Evolutionary conservation across 2,797 vertebrate species (phyloP).

Genomic region (Gila robusta): DNA sequence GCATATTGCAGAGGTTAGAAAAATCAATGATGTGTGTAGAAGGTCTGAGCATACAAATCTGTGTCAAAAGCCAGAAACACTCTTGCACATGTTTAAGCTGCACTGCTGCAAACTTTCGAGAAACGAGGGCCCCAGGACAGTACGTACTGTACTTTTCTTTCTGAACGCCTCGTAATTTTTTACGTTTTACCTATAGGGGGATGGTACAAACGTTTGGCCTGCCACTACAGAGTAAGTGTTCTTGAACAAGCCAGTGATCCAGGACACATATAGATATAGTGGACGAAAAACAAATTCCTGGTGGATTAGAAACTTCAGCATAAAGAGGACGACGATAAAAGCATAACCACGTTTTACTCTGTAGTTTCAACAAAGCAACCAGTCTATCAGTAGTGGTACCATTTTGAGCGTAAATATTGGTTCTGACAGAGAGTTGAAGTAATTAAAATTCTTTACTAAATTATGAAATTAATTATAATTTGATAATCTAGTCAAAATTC

Average conservation of each 20-base stretch:
- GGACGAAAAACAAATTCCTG: background rate
- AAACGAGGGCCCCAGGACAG: constrained; percentile 42
- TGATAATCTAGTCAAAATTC: background rate
- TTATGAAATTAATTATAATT: background rate
- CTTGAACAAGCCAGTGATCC: constrained; percentile 60
- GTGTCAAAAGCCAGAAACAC: constrained; percentile 28
- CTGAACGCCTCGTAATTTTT: constrained; percentile 24
- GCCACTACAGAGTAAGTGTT: constrained; percentile 50
- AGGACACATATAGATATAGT: background rate
- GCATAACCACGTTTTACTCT: background rate
- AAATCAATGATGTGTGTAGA: constrained; percentile 67
- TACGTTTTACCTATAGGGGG: background rate
- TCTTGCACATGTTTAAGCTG: constrained; percentile 19
- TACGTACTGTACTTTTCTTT: constrained; percentile 45
- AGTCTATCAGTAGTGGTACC: too few species aligned
- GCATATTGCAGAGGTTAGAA: constrained; percentile 54
- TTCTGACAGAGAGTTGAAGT: background rate
- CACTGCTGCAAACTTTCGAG: constrained; percentile 40
- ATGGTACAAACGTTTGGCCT: constrained; percentile 48
- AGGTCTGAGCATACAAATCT: constrained; percentile 37
- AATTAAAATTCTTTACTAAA: background rate
- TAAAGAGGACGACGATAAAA: background rate
- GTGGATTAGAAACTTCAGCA: background rate
- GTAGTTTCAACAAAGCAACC: constrained; percentile 9
- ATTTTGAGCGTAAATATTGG: background rate